phyloP scores from a whole-genome alignment of 2,888 invertebrate genomes.

The Noctua fimbriata region DNA sequence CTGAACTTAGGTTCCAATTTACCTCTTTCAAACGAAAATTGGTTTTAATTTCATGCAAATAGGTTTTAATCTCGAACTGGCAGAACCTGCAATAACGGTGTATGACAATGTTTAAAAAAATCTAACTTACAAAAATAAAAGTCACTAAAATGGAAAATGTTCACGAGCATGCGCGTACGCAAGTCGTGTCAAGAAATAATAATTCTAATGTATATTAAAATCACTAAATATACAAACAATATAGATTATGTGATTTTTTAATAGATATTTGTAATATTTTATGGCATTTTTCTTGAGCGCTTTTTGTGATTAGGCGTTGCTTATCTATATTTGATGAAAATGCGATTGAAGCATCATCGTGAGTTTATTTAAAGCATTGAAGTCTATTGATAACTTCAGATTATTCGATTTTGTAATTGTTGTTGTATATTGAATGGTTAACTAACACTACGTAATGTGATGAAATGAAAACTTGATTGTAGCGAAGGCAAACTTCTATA shows the following conservation, averaged over 20 bases:
- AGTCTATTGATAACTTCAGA: not conserved
- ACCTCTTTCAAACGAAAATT: not conserved
- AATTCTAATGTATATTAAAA: constrained; percentile 36
- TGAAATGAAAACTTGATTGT: constrained; percentile 13
- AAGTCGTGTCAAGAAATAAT: constrained; percentile 20
- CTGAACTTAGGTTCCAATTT: not conserved
- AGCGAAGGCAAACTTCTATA: constrained; percentile 15
- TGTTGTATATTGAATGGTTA: not conserved
- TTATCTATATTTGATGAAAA: constrained; percentile 11
- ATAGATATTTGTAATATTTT: constrained; percentile 49
- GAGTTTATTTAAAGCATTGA: constrained; percentile 8
- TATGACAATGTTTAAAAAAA: constrained; percentile 25
- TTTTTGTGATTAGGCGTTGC: constrained; percentile 35
- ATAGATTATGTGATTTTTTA: constrained; percentile 41
- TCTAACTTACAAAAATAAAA: constrained; percentile 21
- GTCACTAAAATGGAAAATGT: constrained; percentile 52
- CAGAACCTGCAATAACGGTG: not conserved
- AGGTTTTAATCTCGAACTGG: constrained; percentile 2
- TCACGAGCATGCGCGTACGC: constrained; percentile 27
- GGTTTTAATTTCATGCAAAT: not conserved
- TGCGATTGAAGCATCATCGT: not conserved
- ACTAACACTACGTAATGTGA: constrained; percentile 11
- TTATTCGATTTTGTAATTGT: not conserved
- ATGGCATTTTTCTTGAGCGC: constrained; percentile 66
- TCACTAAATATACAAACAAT: constrained; percentile 47